These are phyloP conservation scores for Drosophila atroscutellata DNA, from an alignment of 2,888 invertebrate genomes.

Conservation along the genomic window DNA sequence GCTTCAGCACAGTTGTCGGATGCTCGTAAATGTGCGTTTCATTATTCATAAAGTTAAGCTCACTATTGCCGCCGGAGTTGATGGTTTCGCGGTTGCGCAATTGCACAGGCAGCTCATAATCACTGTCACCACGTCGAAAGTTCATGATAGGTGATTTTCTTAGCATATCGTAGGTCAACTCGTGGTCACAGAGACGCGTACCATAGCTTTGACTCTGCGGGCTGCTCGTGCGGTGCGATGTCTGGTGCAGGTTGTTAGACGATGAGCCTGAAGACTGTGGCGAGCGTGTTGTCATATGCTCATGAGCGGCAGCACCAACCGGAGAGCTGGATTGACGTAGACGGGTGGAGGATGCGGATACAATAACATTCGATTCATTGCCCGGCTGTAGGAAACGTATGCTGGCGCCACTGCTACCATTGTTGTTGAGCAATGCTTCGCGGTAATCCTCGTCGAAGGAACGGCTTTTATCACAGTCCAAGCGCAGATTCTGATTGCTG, in stretches of 20 bases:
- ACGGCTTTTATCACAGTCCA: constrained; percentile 84
- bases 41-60: constrained; percentile 83
- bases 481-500: constrained; percentile 77
- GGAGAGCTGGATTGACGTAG: constrained; percentile 80
- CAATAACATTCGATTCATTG: constrained; percentile 7
- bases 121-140: constrained; percentile 81
- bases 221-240: constrained; percentile 79
- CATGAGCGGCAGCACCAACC: constrained; percentile 46
- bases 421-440: constrained; percentile 77
- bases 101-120: constrained; percentile 80
- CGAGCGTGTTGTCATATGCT: constrained; percentile 72
- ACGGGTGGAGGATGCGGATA: constrained; percentile 37
- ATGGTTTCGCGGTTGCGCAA: constrained; percentile 83
- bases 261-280: constrained; percentile 83
- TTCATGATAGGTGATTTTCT: constrained; percentile 84
- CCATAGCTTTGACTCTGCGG: constrained; percentile 84
- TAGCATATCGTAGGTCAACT: constrained; percentile 84
- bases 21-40: constrained; percentile 83
- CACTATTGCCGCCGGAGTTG: constrained; percentile 83
- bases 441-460: constrained; percentile 85
- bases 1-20: constrained; percentile 77
- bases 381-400: constrained; percentile 73
- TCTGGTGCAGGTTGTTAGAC: constrained; percentile 74
- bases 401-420: constrained; percentile 48
- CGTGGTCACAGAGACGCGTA: constrained; percentile 84